Evolutionary conservation across 2,797 vertebrate genomes (phyloP), one percentile per base, ranked within the genome.

Genomic region (Odontamblyopus lacepedii): DNA sequence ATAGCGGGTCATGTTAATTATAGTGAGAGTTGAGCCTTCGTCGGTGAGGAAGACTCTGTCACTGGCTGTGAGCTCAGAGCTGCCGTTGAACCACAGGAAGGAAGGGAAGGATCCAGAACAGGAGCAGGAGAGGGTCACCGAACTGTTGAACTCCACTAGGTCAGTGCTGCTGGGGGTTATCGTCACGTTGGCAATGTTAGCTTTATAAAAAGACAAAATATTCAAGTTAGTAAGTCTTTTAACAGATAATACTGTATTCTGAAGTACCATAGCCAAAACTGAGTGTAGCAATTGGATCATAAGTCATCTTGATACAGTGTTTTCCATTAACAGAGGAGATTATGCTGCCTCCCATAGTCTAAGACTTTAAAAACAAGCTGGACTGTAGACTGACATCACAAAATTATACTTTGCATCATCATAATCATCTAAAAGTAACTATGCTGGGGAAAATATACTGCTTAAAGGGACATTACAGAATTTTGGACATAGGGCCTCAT

Each of bases 71-170:
- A 92, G 63, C 38, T 69, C 59, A 23, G 85, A 85, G 71, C 81
- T 89, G 70, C 82, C 44, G 59, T 90, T 90, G n/a, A 79, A 27
- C 89, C 90, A 92, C 23, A 63, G 74, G 71, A 82, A 85, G 2
- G 70, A 74, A 9, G 70, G 57, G 6, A 75, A 64, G 9, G 85
- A 77, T 27, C 87, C 89, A 5, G 79, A 71, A 18, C 66, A 79
- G 1, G 81, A 83, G 74, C 92, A 93, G 70, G 67, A 86, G 56
- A 91, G 75, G 1, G 12, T 63, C 9, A 83, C 86, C 2, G 78
- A 84, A 74, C 82, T 74, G 41, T 80, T 87, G 67, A 85, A 79
- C 76, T 92, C 89, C 70, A 88, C 51, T 5, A 87, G 30, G 8
- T 83, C 64, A 29, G 73, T 88, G 15, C 6, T 67, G 62, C 63